Percentiles rank a stretch among this genome's conserved stretches.
These are phyloP conservation scores for Musca domestica DNA, from an alignment of 1,140 invertebrate species.

Conservation along the genomic window DNA sequence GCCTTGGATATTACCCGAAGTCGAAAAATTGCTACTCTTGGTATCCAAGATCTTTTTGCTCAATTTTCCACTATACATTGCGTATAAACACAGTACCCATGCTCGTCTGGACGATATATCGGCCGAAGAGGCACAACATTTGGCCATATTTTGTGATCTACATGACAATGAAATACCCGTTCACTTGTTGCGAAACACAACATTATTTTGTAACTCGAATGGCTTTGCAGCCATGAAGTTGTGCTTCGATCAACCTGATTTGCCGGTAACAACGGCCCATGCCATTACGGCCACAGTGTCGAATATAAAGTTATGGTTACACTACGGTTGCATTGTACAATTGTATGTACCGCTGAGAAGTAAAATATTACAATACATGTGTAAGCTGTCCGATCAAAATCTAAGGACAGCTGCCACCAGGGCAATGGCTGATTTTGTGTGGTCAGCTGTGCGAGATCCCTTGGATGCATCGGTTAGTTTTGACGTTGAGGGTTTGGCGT, in stretches of 20 bases:
- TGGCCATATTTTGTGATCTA: slow-evolving; percentile 84
- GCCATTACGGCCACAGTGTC: slow-evolving; percentile 86
- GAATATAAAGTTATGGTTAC: slow-evolving; percentile 92
- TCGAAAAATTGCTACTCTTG: slow-evolving; percentile 74
- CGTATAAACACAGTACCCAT: slow-evolving; percentile 81
- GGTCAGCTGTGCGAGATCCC: slow-evolving; percentile 89
- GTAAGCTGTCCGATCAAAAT: slow-evolving; percentile 87
- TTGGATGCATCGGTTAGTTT: slow-evolving; percentile 82
- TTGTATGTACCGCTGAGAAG: slow-evolving; percentile 82
- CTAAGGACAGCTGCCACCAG: slow-evolving; percentile 79
- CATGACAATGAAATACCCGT: slow-evolving; percentile 90
- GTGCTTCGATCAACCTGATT: slow-evolving; percentile 78
- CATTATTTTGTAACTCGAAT: slow-evolving; percentile 85
- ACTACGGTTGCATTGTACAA: slow-evolving; percentile 83
- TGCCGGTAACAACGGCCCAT: slow-evolving; percentile 85
- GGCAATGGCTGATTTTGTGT: slow-evolving; percentile 93
- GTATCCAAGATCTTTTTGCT: slow-evolving; percentile 79
- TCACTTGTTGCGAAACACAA: slow-evolving; percentile 84
- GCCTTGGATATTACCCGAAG: slow-evolving; percentile 70
- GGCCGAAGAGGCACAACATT: slow-evolving; percentile 71
- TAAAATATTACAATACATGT: slow-evolving; percentile 88
- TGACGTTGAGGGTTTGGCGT: slow-evolving; percentile 83
- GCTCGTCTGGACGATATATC: slow-evolving; percentile 74
- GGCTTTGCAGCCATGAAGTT: slow-evolving; percentile 81
- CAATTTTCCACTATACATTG: slow-evolving; percentile 90